Conservation (phyloP, 2,797 vertebrate genomes). For the Channa striata region DNA sequence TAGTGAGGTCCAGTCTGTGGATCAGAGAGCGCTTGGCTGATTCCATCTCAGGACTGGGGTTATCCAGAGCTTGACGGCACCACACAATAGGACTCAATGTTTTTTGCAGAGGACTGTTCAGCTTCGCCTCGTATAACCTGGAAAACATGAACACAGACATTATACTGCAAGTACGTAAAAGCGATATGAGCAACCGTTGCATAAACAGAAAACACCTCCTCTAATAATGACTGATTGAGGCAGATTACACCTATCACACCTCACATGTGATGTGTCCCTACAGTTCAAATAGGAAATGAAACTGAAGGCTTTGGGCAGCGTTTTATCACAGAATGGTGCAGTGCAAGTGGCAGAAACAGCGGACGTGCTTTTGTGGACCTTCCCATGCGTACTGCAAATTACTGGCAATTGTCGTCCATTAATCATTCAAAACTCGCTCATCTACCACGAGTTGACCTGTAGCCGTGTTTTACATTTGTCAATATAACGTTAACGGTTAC, state of each 20-base stretch:
- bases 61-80: conserved; percentile 97
- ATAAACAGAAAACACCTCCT: background rate
- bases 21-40: conserved; percentile 97
- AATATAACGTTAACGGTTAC: too few relatives aligned
- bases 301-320: conserved; percentile 10
- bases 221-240: background rate
- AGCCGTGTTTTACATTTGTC: too few relatives aligned
- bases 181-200: background rate
- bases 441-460: too few relatives aligned
- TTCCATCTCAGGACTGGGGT: conserved; percentile 97
- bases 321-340: conserved; percentile 23
- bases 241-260: conserved; percentile 17
- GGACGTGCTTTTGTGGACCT: background rate
- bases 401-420: too few relatives aligned
- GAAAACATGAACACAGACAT: conserved; percentile 4
- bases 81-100: conserved; percentile 93
- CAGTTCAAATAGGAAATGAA: conserved; percentile 35
- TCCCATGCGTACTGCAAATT: background rate
- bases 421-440: background rate
- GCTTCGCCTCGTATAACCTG: conserved; percentile 96
- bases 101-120: conserved; percentile 93
- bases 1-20: conserved; percentile 96
- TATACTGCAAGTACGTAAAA: background rate
- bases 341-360: background rate
- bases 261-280: conserved; percentile 11